Evolutionary conservation across 2,888 invertebrate genomes (phyloP).

Genomic region (Fragum sueziense): DNA sequence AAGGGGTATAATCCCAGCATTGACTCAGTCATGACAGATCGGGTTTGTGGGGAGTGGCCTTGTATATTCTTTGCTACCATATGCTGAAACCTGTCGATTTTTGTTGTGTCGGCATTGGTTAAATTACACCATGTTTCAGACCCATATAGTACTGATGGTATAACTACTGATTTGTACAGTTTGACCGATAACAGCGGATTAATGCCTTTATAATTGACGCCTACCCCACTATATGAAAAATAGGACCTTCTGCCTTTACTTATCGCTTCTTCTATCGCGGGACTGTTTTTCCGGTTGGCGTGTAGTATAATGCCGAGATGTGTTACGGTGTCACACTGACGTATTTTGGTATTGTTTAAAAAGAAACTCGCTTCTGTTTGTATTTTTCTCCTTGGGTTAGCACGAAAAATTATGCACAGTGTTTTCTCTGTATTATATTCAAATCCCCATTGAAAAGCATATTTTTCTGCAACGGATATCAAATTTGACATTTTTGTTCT

Average conservation of each 20-base stretch:
- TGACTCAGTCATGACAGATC: neutral
- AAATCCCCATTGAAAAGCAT: neutral
- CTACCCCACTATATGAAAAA: neutral
- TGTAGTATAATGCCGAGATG: neutral
- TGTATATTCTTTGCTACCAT: neutral
- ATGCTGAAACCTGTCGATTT: neutral
- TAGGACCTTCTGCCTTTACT: neutral
- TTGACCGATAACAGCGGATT: neutral
- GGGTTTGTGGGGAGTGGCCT: neutral
- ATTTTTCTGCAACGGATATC: neutral
- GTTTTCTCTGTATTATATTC: slow-evolving; percentile 1
- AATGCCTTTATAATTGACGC: neutral
- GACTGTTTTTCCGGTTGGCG: neutral
- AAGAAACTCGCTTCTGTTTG: neutral
- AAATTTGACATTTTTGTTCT: neutral
- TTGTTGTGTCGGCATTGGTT: neutral
- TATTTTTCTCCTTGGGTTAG: neutral
- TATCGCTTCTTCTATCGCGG: neutral
- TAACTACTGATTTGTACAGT: neutral
- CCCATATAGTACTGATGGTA: neutral
- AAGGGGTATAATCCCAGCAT: neutral
- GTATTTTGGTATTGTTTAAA: neutral
- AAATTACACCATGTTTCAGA: neutral
- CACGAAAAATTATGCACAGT: neutral
- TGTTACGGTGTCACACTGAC: neutral